Evolutionary conservation across 2,888 invertebrate genomes (phyloP).

Genomic region (Iphiclides podalirius): DNA sequence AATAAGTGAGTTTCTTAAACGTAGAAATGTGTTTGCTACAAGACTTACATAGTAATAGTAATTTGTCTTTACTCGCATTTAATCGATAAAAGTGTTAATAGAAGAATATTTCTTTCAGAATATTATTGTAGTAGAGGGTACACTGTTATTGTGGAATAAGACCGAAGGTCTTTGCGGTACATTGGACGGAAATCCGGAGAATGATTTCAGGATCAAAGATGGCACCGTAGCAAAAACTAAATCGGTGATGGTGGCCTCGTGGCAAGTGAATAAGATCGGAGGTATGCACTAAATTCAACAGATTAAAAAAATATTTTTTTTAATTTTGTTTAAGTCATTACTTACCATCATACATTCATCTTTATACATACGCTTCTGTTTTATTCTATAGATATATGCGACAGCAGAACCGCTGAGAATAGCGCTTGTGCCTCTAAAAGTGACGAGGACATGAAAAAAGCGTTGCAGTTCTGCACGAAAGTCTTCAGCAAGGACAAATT

Average conservation of each 20-base stretch:
- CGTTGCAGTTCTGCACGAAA: slow-evolving; percentile 81
- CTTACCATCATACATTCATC: background rate
- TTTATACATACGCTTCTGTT: background rate
- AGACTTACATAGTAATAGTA: no score
- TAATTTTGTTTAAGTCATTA: background rate
- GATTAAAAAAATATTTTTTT: background rate
- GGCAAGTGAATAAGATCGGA: slow-evolving; percentile 79
- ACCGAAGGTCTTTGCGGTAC: slow-evolving; percentile 91
- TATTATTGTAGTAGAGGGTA: slow-evolving; percentile 83
- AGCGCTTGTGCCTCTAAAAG: slow-evolving; percentile 67
- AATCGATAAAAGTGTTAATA: slow-evolving; percentile 6
- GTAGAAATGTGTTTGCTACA: no score
- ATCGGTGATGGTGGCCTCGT: slow-evolving; percentile 77
- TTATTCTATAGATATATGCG: slow-evolving; percentile 74
- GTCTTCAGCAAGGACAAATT: slow-evolving; percentile 84
- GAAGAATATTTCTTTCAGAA: slow-evolving; percentile 60
- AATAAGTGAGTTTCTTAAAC: no score
- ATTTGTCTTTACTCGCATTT: no score
- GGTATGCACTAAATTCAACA: slow-evolving; percentile 45
- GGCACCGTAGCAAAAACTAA: slow-evolving; percentile 72
- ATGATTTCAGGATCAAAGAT: slow-evolving; percentile 84
- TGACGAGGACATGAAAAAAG: slow-evolving; percentile 58
- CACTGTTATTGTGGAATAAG: slow-evolving; percentile 86
- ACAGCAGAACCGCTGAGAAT: slow-evolving; percentile 69
- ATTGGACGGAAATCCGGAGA: slow-evolving; percentile 84